These are phyloP conservation scores for Automeris io DNA, from an alignment of 2,888 invertebrate species.

Conservation along the genomic window DNA sequence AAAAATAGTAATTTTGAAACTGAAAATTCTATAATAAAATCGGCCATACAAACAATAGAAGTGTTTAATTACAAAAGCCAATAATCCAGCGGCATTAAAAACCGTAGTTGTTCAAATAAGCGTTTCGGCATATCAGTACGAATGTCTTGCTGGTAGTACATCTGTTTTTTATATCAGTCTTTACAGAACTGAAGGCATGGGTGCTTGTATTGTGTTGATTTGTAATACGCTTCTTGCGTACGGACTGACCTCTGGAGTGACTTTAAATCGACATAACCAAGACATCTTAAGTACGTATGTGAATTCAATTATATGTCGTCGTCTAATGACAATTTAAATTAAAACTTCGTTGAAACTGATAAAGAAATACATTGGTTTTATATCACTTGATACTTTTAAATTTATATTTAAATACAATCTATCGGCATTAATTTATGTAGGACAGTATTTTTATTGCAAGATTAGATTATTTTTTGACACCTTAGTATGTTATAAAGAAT, in stretches of 20 bases:
- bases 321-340: background rate
- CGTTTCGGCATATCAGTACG: constrained; percentile 3
- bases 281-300: constrained; percentile 4
- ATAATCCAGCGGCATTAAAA: constrained; percentile 6
- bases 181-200: background rate
- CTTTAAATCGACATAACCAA: background rate
- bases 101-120: constrained; percentile 5
- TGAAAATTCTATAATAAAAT: background rate
- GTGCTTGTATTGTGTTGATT: constrained; percentile 2
- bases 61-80: background rate
- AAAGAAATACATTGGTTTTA: background rate
- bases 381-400: background rate
- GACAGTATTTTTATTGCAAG: too few species aligned
- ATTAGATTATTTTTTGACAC: too few species aligned
- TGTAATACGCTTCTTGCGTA: constrained; percentile 1
- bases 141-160: background rate
- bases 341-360: background rate
- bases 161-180: constrained; percentile 8
- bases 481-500: too few species aligned
- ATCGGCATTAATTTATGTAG: too few species aligned
- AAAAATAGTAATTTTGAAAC: too few species aligned
- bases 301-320: background rate
- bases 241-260: background rate
- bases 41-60: background rate
- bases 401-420: too few species aligned